phyloP scores from a whole-genome alignment of 2,113 vertebrate species.

The Pseudopodoces humilis region DNA sequence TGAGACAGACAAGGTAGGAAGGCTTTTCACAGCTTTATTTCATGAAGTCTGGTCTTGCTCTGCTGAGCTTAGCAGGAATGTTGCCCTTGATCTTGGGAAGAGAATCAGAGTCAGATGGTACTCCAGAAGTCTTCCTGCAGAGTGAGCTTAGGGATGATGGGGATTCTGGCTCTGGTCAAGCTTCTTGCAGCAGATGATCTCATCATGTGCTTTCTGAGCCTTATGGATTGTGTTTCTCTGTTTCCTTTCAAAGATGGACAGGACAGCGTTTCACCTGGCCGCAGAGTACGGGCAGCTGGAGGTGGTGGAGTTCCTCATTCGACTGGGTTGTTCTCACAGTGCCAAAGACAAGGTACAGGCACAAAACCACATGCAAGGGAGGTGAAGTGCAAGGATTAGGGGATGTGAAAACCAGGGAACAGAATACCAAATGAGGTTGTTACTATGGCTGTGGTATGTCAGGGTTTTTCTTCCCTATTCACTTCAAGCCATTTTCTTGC shows the following conservation, averaged over 20 bases:
- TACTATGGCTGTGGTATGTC: neutral
- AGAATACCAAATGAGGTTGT: neutral
- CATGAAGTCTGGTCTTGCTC: neutral
- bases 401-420: neutral
- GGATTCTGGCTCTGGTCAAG: neutral
- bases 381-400: neutral
- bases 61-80: neutral
- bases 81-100: neutral
- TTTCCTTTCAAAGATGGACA: conserved; percentile 67
- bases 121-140: neutral
- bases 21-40: neutral
- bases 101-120: neutral
- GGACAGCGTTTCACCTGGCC: conserved; percentile 84
- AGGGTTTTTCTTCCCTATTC: neutral
- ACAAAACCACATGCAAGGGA: neutral
- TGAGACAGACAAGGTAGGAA: conserved; percentile 79
- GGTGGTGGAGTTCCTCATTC: conserved; percentile 84
- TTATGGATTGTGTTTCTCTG: neutral
- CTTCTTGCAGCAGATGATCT: neutral
- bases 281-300: conserved; percentile 80
- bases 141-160: neutral
- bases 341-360: conserved; percentile 85
- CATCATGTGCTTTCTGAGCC: neutral
- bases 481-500: neutral
- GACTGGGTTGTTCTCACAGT: conserved; percentile 76